phyloP scores from a whole-genome alignment of 2,113 vertebrate species.

The Halichoerus grypus region DNA sequence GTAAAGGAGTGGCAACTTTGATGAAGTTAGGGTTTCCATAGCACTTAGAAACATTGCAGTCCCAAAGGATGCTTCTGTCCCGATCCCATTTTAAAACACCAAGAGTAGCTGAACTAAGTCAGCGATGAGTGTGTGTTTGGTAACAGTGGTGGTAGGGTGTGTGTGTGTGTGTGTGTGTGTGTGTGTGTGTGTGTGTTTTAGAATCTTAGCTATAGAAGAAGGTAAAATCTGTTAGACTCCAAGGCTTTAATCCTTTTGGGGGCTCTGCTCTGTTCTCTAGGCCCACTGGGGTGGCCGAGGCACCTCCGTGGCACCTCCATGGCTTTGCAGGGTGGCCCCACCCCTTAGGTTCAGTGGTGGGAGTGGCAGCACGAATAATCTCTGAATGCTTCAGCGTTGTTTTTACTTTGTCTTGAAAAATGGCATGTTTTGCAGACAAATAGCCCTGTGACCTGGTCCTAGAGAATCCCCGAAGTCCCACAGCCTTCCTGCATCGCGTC shows the following conservation, averaged over 20 bases:
- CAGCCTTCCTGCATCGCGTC: background rate
- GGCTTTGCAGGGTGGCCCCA: background rate
- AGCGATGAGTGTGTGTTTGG: background rate
- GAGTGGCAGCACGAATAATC: background rate
- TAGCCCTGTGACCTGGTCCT: background rate
- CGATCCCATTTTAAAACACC: background rate
- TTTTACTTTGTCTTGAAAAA: background rate
- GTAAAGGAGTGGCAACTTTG: background rate
- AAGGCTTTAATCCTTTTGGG: background rate
- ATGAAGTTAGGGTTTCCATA: background rate
- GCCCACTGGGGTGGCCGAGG: fast-evolving
- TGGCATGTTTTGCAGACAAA: background rate
- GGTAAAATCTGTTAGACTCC: background rate
- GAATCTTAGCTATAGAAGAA: background rate
- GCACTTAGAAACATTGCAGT: background rate
- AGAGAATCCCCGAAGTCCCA: background rate
- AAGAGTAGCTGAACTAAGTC: background rate
- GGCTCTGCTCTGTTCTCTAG: background rate
- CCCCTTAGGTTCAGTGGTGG: background rate
- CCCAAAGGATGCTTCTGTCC: background rate
- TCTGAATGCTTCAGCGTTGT: background rate
- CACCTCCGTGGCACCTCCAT: too few relatives aligned
- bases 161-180: background rate
- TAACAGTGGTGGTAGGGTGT: too few relatives aligned
- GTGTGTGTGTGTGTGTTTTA: background rate